Percentiles rank a stretch among this genome's conserved stretches.
These are phyloP conservation scores for Ophion slaviceki DNA, from an alignment of 2,888 invertebrate genomes.

Conservation along the genomic window DNA sequence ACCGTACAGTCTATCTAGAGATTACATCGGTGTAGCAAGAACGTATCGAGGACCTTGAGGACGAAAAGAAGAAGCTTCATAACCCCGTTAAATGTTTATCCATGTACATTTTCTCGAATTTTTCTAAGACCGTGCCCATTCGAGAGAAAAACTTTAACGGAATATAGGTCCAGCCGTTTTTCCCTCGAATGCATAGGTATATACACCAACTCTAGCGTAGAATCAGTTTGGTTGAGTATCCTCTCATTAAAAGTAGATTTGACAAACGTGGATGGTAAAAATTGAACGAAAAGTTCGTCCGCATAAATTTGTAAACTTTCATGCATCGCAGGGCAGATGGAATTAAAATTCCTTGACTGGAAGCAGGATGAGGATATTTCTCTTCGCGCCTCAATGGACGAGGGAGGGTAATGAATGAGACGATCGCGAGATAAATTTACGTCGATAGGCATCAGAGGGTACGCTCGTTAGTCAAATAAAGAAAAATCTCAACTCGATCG, in stretches of 20 bases:
- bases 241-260: constrained; percentile 12
- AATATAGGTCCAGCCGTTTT: not conserved
- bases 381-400: constrained; percentile 10
- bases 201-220: not conserved
- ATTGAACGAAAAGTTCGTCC: not conserved
- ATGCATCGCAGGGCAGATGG: not conserved
- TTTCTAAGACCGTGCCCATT: constrained; percentile 23
- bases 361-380: constrained; percentile 26
- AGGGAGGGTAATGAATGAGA: constrained; percentile 54
- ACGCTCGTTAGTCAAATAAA: constrained; percentile 65
- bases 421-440: constrained; percentile 60
- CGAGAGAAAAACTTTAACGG: constrained; percentile 16
- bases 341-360: constrained; percentile 23
- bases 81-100: constrained; percentile 22
- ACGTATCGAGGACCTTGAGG: constrained; percentile 40
- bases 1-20: constrained; percentile 59
- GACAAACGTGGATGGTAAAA: not conserved
- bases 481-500: constrained; percentile 49
- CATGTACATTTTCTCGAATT: not conserved
- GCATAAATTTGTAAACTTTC: constrained; percentile 20
- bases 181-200: too few relatives aligned
- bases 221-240: not conserved
- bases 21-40: constrained; percentile 34
- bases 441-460: constrained; percentile 51
- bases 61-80: constrained; percentile 14